phyloP scores from a whole-genome alignment of 1,140 invertebrate genomes.

The Brachionus calyciflorus region DNA sequence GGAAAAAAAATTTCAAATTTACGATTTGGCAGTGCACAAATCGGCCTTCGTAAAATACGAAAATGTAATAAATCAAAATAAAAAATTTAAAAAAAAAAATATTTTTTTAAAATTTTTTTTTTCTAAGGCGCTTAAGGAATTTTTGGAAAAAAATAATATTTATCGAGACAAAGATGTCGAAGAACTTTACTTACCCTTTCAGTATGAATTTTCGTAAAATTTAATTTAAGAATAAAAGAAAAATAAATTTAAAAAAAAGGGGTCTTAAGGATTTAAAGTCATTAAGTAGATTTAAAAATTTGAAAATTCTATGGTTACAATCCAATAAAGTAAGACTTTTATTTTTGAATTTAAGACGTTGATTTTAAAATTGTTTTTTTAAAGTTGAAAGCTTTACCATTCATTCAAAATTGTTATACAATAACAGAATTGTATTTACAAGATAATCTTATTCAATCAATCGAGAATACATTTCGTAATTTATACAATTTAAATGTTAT shows the following conservation, averaged over 20 bases:
- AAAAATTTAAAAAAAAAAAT: background rate
- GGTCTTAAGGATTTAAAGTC: background rate
- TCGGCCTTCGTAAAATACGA: slow-evolving; percentile 27
- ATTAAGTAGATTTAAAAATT: slow-evolving; percentile 26
- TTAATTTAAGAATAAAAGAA: too few relatives aligned
- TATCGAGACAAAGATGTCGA: slow-evolving; percentile 30
- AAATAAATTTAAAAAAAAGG: too few relatives aligned
- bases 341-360: background rate
- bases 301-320: slow-evolving; percentile 31
- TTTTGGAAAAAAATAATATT: slow-evolving; percentile 16
- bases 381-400: slow-evolving; percentile 14
- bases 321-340: slow-evolving; percentile 4
- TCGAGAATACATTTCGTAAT: slow-evolving; percentile 11
- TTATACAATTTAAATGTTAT: slow-evolving; percentile 43
- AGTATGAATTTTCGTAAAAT: slow-evolving; percentile 7
- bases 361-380: background rate
- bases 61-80: too few relatives aligned
- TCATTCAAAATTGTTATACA: slow-evolving; percentile 30
- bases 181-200: slow-evolving; percentile 21
- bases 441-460: slow-evolving; percentile 42
- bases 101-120: background rate
- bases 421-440: slow-evolving; percentile 35
- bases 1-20: slow-evolving; percentile 37
- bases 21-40: slow-evolving; percentile 19
- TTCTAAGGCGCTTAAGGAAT: slow-evolving; percentile 31